These are phyloP conservation scores for Anastrepha obliqua DNA, from an alignment of 1,140 invertebrate genomes.

Conservation along the genomic window DNA sequence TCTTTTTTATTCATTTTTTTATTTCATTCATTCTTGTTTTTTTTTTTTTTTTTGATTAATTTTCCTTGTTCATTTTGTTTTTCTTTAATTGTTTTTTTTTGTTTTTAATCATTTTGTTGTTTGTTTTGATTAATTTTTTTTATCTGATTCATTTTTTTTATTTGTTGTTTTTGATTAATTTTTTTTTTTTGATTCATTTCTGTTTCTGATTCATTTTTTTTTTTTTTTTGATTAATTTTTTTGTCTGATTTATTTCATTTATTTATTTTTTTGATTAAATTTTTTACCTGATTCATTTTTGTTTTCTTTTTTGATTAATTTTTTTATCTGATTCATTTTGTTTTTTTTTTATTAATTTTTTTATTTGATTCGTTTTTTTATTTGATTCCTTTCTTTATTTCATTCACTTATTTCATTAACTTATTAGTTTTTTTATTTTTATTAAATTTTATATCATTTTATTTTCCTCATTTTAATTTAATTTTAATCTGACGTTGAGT, in stretches of 20 bases:
- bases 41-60: background rate
- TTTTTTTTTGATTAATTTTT: no score
- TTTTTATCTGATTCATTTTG: no score
- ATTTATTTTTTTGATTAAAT: no score
- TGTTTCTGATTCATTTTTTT: background rate
- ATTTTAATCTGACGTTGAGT: background rate
- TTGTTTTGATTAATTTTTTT: no score
- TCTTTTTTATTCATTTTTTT: constrained; percentile 1
- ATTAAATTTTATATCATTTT: background rate
- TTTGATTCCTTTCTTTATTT: background rate
- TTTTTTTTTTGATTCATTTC: background rate
- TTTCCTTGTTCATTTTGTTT: background rate
- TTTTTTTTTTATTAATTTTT: background rate
- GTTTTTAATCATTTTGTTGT: background rate
- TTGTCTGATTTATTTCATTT: no score
- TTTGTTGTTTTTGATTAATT: no score
- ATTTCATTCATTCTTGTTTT: background rate
- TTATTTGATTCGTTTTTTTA: background rate
- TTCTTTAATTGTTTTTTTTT: background rate
- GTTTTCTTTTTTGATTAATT: no score
- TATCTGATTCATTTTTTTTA: no score
- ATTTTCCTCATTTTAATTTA: background rate
- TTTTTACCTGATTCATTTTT: no score
- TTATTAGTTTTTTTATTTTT: background rate
- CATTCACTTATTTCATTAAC: background rate